Evolutionary conservation across 2,888 invertebrate genomes (phyloP), one percentile per base, ranked within the genome.

Genomic region (Conchocele bisecta): DNA sequence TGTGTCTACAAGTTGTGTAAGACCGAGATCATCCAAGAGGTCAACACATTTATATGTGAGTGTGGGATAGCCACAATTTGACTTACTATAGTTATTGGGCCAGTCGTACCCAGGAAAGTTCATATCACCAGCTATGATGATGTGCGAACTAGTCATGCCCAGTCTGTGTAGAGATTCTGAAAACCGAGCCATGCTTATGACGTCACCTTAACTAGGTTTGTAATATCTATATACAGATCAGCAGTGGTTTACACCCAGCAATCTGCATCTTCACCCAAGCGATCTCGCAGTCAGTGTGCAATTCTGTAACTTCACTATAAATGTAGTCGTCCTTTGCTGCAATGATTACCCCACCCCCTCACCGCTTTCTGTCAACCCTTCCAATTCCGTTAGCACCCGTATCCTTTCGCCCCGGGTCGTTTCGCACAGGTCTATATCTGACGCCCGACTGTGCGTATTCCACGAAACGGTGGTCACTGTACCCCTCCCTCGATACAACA

Each of bases 41-140:
- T 51, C 31, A 51, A 51, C 51, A 51, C 28, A 51, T 33, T 31
- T 29, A n/a, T 51, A 51, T 3, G 54, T 54, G 54, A 54, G 54
- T 20, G 54, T 24, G 35, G 54, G 54, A 20, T 54, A 54, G 54
- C 33, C 33, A 15, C 54, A 42, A 9, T 57, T 42, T 13, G 57
- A 31, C 31, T 42, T 41, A 17, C 41, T 15, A 20, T 28, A 28
- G 42, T 37, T 29, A 17, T 42, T 57, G 24, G n/a, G 20, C 57
- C 57, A 57, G 44, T 57, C 57, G 20, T 57, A 57, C 44, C 44
- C 41, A 17, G 31, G 44, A 17, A 57, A 57, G 42, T 57, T 57
- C 57, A 57, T 57, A 15, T 42, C 57, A 42, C 31, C 29, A 31
- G 57, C 42, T 31, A 57, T 57, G 24, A 57, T 7, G n/a, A 57